Evolutionary conservation across 2,797 vertebrate species (phyloP), one percentile per base, ranked within the genome.

Genomic region (Leptodactylus fallax): DNA sequence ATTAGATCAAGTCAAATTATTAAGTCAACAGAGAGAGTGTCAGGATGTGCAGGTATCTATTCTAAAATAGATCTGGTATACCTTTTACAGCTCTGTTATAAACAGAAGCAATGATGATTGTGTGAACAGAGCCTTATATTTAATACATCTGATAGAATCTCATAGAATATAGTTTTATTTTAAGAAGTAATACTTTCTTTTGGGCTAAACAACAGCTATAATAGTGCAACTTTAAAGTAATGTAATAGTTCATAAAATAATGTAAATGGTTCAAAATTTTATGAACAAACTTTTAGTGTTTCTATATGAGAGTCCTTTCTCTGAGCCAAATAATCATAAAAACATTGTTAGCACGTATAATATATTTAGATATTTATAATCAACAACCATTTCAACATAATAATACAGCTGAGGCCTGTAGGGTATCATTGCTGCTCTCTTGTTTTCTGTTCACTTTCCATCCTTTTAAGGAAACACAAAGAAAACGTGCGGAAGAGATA

Each of bases 391-490:
- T 84, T 86, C 21, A 58, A 71, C n/a, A 60, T 80, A 79, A 53
- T 25, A 55, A 56, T 72, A 12, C 51, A 86, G 65, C 27, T 17
- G 10, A 3, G 13, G 47, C 49, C 36, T 81, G 36, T 80, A 17
- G 21, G 65, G 45, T 74, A 87, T 10, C 14, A 81, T 81, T 61
- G 23, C 21, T 17, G 74, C 36, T 23, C 55, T 77, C 56, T 49
- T 84, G 55, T 51, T 77, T 53, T 56, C 53, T 47, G 83, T 3
- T 85, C 83, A 77, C 45, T 61, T 47, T 77, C 13, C 36, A 36
- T 72, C 67, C 36, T 74, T 87, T 69, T 81, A 81, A 49, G 67
- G 65, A 72, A 87, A 55, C 27, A 87, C 78, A 72, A 87, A 81
- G 85, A 81, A 45, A 81, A 47, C 61, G 78, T 10, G 53, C 65